Base-by-base conservation (phyloP, 2,888 invertebrate species). In the Brenthis ino region DNA sequence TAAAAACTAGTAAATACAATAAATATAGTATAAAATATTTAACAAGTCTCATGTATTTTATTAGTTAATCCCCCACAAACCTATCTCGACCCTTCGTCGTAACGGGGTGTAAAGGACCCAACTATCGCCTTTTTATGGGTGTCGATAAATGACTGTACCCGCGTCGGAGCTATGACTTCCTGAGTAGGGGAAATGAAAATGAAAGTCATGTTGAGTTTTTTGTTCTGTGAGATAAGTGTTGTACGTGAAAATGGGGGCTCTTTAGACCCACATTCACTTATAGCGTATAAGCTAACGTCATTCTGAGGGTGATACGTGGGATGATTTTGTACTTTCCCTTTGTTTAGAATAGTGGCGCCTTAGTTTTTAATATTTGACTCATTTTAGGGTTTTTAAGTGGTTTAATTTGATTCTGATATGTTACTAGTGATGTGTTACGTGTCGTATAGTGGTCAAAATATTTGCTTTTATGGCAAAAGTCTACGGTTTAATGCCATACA, bases 41-140 rank as follows among this genome's bases (percentile, higher is more conserved):
- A 68, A 66, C 68, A 60, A 64, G 50, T 28, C 50, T 47, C 57
- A 51, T 67, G 65, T 65, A 67, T 68, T 72, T 72, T 69, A 69
- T 69, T 69, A 69, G 71, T 67, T 69, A 68, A 69, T 68, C 64
- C 69, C 70, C 67, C 60, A 54, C 63, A 64, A 69, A 57, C 63
- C 61, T 71, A 72, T 72, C 71, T 68, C 68, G 71, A 71, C 71
- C 73, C 70, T 66, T 37, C 66, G 58, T 64, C 69, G 64, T 71
- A 76, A 77, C 74, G 74, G 75, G 69, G 64, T 70, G 73, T 76
- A 79, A 81, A 82, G 77, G 81, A 77, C 74, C 77, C 75, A 77
- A 80, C 82, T 80, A 80, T 80, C 76, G 76, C 68, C 77, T 77
- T 81, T 82, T 83, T 83, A 83, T 78, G 81, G 72, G 74, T 68